phyloP scores from a whole-genome alignment of 2,797 vertebrate genomes.

The Urocyon cinereoargenteus region DNA sequence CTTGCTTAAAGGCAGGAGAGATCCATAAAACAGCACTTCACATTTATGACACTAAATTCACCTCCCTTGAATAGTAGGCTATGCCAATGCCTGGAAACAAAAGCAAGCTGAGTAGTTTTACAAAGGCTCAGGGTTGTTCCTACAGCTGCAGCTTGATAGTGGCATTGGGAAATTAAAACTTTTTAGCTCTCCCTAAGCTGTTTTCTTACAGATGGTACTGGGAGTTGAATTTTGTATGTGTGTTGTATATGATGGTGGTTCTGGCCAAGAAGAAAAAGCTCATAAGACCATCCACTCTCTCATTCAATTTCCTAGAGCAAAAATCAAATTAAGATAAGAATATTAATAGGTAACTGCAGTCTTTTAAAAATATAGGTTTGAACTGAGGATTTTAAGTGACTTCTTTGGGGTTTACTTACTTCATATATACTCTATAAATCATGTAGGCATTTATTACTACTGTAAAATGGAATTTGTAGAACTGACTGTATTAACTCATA shows the following conservation, averaged over 20 bases:
- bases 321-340: conserved; percentile 62
- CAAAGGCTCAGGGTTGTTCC: background rate
- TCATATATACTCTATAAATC: conserved; percentile 34
- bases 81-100: conserved; percentile 68
- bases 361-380: conserved; percentile 49
- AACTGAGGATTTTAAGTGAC: conserved; percentile 44
- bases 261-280: conserved; percentile 68
- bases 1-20: conserved; percentile 56
- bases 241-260: conserved; percentile 69
- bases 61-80: conserved; percentile 1
- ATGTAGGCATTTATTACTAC: conserved; percentile 64
- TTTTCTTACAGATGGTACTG: conserved; percentile 83
- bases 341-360: conserved; percentile 60
- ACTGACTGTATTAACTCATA: conserved; percentile 36
- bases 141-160: conserved; percentile 82
- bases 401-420: conserved; percentile 62
- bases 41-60: conserved; percentile 50
- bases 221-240: conserved; percentile 76
- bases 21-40: conserved; percentile 60
- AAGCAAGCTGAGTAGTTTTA: conserved; percentile 57
- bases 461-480: conserved; percentile 65
- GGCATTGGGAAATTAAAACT: conserved; percentile 86
- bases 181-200: conserved; percentile 78
- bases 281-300: conserved; percentile 47
- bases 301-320: conserved; percentile 67